These are phyloP conservation scores for Microcebus griseorufus DNA, from an alignment of 2,113 vertebrate species.

Conservation along the genomic window DNA sequence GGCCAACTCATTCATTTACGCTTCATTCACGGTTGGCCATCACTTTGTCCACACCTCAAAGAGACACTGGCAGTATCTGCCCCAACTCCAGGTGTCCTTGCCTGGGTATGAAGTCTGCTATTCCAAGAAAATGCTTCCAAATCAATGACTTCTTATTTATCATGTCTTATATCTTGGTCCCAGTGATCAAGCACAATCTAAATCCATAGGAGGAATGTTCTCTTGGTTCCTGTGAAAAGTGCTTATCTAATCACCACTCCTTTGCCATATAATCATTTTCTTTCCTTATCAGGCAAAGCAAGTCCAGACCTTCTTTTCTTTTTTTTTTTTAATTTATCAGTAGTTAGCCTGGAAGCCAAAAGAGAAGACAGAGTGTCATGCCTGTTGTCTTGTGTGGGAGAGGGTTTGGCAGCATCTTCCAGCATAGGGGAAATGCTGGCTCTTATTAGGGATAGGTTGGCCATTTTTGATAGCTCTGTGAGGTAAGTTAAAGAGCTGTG, in stretches of 20 bases:
- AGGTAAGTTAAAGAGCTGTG: not conserved
- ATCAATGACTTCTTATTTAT: not conserved
- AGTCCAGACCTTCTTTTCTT: not conserved
- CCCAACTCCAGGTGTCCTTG: not conserved
- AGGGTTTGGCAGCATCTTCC: not conserved
- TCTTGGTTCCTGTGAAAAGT: not conserved
- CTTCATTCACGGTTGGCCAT: not conserved
- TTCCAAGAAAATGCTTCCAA: not conserved
- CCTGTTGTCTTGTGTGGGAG: no score
- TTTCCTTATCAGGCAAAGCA: not conserved
- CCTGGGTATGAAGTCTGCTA: not conserved
- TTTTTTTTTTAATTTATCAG: not conserved
- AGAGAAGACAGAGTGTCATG: not conserved
- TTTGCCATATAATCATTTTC: not conserved
- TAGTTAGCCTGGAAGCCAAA: not conserved
- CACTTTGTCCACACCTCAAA: not conserved
- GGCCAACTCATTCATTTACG: not conserved
- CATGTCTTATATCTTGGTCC: not conserved
- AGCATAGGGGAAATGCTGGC: accelerated
- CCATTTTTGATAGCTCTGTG: not conserved
- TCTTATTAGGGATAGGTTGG: not conserved
- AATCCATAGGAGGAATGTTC: not conserved
- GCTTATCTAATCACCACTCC: not conserved
- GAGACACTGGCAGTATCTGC: not conserved
- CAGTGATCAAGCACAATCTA: not conserved